phyloP scores from a whole-genome alignment of 92 coral and sea anemone genomes.

The Porites divaricata region DNA sequence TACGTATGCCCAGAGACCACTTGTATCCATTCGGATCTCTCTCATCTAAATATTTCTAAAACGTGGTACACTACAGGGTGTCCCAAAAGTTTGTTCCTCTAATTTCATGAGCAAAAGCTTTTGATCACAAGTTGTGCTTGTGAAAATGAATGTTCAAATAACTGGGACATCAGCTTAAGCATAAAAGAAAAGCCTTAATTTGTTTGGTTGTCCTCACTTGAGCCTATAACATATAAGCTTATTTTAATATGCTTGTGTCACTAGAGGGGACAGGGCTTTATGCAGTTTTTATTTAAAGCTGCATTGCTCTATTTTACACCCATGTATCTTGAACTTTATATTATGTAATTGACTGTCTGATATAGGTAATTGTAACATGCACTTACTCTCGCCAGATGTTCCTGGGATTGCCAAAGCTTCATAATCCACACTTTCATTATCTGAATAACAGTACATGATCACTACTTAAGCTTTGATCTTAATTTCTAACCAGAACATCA shows the following conservation, averaged over 20 bases:
- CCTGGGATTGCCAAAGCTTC: conserved; percentile 10
- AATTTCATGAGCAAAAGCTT: too few relatives aligned
- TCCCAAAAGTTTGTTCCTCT: too few relatives aligned
- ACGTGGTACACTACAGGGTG: too few relatives aligned
- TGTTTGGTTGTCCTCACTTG: conserved; percentile 16
- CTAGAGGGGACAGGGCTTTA: background rate
- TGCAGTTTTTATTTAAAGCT: conserved; percentile 13
- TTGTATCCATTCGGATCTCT: conserved; percentile 18
- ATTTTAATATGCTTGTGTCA: background rate
- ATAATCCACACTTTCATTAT: conserved; percentile 23
- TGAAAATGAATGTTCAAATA: conserved; percentile 5
- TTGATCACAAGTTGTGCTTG: background rate
- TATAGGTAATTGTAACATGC: conserved; percentile 20
- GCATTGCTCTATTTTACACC: conserved; percentile 26
- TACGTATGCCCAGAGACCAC: background rate
- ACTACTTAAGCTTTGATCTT: too few relatives aligned
- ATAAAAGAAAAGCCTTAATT: background rate
- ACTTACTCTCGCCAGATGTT: conserved; percentile 20
- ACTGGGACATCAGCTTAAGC: conserved; percentile 10
- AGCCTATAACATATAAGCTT: conserved; percentile 20
- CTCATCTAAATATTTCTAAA: conserved; percentile 17
- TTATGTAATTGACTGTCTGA: conserved; percentile 23
- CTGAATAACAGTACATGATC: too few relatives aligned
- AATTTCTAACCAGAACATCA: conserved; percentile 21
- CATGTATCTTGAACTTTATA: conserved; percentile 17